These are phyloP conservation scores for Drosophila kuntzei DNA, from an alignment of 2,888 invertebrate species.

Conservation along the genomic window DNA sequence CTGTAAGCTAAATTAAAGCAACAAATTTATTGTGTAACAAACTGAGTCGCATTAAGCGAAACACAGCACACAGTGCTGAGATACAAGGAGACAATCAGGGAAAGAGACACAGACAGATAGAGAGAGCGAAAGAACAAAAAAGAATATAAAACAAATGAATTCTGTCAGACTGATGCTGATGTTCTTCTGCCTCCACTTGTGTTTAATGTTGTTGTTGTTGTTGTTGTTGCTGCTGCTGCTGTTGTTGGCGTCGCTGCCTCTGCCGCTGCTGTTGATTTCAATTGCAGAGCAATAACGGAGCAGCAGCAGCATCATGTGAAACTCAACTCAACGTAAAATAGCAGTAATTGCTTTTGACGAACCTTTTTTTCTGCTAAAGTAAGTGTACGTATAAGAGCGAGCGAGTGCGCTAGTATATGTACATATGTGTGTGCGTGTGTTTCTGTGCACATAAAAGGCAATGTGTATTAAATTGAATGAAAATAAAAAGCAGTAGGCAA, in stretches of 20 bases:
- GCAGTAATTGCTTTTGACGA: conserved; percentile 77
- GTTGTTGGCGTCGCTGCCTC: conserved; percentile 12
- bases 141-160: conserved; percentile 61
- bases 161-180: conserved; percentile 35
- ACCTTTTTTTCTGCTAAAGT: conserved; percentile 32
- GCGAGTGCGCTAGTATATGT: conserved; percentile 17
- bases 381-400: conserved; percentile 12
- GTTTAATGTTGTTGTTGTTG: conserved; percentile 21
- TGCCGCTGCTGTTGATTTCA: conserved; percentile 62
- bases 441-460: conserved; percentile 57
- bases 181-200: conserved; percentile 26
- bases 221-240: conserved; percentile 5
- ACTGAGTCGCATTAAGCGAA: conserved; percentile 55
- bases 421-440: conserved; percentile 17
- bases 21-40: conserved; percentile 77
- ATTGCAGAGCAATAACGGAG: conserved; percentile 75
- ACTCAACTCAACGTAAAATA: conserved; percentile 73
- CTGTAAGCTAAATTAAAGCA: conserved; percentile 53
- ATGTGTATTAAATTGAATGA: conserved; percentile 78
- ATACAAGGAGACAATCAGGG: conserved; percentile 45
- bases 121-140: conserved; percentile 56
- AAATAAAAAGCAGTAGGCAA: conserved; percentile 68
- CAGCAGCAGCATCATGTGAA: conserved; percentile 51
- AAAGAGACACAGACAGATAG: conserved; percentile 33
- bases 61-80: conserved; percentile 27